Evolutionary conservation across 2,888 invertebrate species (phyloP).

Genomic region (Stomorhina lunata): DNA sequence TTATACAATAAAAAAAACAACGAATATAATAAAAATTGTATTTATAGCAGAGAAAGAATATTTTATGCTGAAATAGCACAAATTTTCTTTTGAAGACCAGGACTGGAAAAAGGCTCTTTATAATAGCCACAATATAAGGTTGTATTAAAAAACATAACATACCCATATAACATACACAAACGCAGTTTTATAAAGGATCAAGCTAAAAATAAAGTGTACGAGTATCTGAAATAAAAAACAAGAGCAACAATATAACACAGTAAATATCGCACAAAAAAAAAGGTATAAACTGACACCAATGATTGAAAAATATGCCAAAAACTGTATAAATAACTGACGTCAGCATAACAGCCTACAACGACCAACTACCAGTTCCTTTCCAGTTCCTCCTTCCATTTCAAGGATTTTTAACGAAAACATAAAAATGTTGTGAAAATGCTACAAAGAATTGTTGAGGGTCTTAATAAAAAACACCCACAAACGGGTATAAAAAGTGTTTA

Average conservation of each 20-base stretch:
- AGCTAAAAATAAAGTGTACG: not conserved
- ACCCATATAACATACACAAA: not conserved
- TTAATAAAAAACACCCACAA: not conserved
- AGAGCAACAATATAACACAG: not conserved
- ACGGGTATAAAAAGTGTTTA: not conserved
- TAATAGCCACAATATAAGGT: not conserved
- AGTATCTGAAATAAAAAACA: not conserved
- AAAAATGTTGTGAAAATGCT: not conserved
- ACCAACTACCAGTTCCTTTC: not conserved
- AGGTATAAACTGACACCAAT: conserved; percentile 31
- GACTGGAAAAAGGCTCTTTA: not conserved
- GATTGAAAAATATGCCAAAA: conserved; percentile 52
- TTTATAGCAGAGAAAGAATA: conserved; percentile 25
- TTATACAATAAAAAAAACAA: not conserved
- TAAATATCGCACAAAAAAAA: not conserved
- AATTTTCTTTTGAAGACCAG: conserved; percentile 18
- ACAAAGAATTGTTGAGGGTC: not conserved
- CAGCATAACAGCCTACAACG: not conserved
- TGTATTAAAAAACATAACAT: not conserved
- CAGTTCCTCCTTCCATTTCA: not conserved
- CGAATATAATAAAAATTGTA: conserved; percentile 37
- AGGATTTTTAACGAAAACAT: not conserved
- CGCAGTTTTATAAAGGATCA: conserved; percentile 7
- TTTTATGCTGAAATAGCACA: conserved; percentile 58
- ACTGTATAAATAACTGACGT: conserved; percentile 16